A percentile compares a stretch with the other conserved stretches of the same genome.
These are phyloP conservation scores for Trypoxylon attenuatum DNA, from an alignment of 2,888 invertebrate genomes.

Conservation along the genomic window DNA sequence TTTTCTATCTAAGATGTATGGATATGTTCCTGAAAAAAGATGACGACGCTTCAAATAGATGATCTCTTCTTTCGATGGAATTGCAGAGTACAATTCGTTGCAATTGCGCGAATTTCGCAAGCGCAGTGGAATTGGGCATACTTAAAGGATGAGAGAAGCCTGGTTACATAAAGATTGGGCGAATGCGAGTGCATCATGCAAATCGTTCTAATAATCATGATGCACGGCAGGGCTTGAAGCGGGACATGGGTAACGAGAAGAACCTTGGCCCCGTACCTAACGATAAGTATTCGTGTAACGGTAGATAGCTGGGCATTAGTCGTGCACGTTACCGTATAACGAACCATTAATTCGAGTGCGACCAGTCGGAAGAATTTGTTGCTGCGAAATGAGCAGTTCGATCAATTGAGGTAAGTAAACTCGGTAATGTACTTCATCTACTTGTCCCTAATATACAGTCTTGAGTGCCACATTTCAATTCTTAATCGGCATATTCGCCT, in stretches of 20 bases:
- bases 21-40: too few relatives aligned
- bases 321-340: conserved; percentile 19
- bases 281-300: conserved; percentile 47
- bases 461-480: too few relatives aligned
- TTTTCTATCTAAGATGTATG: too few relatives aligned
- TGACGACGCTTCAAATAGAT: too few relatives aligned
- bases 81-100: too few relatives aligned
- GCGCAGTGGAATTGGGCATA: too few relatives aligned
- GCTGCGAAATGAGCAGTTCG: not conserved
- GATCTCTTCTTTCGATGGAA: too few relatives aligned
- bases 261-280: conserved; percentile 55
- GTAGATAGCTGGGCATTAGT: conserved; percentile 32
- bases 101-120: too few relatives aligned
- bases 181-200: conserved; percentile 21
- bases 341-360: conserved; percentile 11
- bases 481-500: too few relatives aligned
- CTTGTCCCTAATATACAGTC: too few relatives aligned
- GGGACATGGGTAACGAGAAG: conserved; percentile 50
- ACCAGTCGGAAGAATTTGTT: not conserved
- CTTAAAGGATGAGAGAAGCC: too few relatives aligned
- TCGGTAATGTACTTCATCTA: not conserved
- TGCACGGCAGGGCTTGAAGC: conserved; percentile 34
- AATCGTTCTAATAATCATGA: conserved; percentile 38
- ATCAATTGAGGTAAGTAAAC: not conserved
- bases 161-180: conserved; percentile 16